Evolutionary conservation across 2,113 vertebrate species (phyloP), one percentile per base, ranked within the genome.

Genomic region (Dermatemys mawii): DNA sequence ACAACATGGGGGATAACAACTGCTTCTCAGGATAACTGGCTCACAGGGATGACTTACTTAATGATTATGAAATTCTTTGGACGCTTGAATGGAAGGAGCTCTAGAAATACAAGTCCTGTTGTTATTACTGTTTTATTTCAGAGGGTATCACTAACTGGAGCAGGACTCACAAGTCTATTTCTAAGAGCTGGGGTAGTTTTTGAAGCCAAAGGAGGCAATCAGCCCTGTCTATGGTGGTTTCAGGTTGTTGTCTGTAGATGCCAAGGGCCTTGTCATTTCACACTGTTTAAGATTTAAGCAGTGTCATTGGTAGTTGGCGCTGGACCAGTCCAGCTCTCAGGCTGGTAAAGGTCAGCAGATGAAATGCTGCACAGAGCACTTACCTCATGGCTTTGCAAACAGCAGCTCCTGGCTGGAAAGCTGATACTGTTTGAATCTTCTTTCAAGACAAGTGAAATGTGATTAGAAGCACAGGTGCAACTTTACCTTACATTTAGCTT

Each of bases 261-360:
- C 41, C 38, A 29, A 87, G 38, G 83, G 32, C 57, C 78, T 89
- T 81, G 41, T 17, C 67, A 84, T 60, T 67, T 80, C 49, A 41
- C 60, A 67, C 48, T 38, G 55, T 83, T 2, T 90, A 78, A 54
- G 78, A 88, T 93, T 73, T 81, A 83, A 81, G 86, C 51, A 49
- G 38, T 41, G 44, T 85, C 51, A 14, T 24, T 95, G 81, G 55
- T 88, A 93, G 55, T 48, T 46, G 41, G 75, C 35, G 70, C 83
- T 57, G 16, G 35, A 67, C 53, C 78, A 90, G 78, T 57, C 53
- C 78, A 90, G 78, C 82, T 95, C 85, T 83, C 93, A 86, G 27
- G 49, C 70, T 49, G 35, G 53, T 89, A 75, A 92, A 95, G 83
- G 84, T 76, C 90, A 91, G 79, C 79, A 90, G 79, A 78, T 78